Conservation (phyloP, 2,113 vertebrate genomes). For the Beaufortia kweichowensis region DNA sequence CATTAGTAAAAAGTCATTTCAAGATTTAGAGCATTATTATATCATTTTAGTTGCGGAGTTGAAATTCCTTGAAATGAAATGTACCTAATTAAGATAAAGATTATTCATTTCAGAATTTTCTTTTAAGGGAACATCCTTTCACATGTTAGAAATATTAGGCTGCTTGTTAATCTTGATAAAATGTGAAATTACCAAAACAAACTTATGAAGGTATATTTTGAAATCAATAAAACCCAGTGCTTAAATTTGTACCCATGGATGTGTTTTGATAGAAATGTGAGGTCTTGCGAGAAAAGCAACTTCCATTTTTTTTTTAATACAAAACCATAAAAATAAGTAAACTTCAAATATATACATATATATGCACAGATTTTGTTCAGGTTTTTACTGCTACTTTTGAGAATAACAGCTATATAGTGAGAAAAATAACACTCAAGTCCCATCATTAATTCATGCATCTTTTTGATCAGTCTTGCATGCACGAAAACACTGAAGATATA, state of each 20-base stretch:
- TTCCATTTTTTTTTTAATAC: not conserved
- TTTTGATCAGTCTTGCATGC: not conserved
- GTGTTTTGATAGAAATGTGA: not conserved
- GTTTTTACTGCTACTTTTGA: not conserved
- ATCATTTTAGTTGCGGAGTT: not conserved
- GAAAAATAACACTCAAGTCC: not conserved
- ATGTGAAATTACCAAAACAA: not conserved
- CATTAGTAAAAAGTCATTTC: not conserved
- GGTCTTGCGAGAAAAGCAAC: not conserved
- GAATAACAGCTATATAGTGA: not conserved
- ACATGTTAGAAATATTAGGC: slow-evolving; percentile 10
- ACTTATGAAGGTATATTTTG: not conserved
- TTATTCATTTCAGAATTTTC: slow-evolving; percentile 46
- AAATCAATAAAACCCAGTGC: not conserved
- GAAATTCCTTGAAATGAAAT: slow-evolving; percentile 21
- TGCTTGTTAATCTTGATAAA: not conserved
- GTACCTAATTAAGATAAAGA: not conserved
- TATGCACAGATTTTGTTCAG: not conserved
- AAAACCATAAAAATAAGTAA: slow-evolving; percentile 10
- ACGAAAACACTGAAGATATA: not conserved
- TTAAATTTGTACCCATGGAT: not conserved
- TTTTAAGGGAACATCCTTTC: not conserved
- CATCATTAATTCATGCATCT: too few relatives aligned
- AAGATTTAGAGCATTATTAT: not conserved
- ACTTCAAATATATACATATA: slow-evolving; percentile 5